A percentile compares a stretch with the other conserved stretches of the same genome.
These are phyloP conservation scores for Zaprionus gabonicus DNA, from an alignment of 1,140 invertebrate species.

Conservation along the genomic window DNA sequence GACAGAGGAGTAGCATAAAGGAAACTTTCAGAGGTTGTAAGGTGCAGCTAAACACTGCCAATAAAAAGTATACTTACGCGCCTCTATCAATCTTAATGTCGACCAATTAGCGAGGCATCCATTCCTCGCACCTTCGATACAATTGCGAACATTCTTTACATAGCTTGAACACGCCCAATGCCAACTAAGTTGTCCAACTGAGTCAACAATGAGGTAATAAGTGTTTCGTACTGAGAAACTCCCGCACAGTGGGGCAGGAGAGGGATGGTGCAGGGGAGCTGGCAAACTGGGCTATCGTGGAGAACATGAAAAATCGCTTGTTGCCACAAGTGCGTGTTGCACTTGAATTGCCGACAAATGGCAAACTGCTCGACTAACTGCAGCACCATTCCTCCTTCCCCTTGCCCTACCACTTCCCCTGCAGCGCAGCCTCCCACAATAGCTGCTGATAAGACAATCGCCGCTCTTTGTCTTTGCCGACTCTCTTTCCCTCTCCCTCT, in stretches of 20 bases:
- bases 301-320: slow-evolving; percentile 74
- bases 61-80: neutral
- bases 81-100: neutral
- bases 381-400: no score
- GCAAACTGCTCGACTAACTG: no score
- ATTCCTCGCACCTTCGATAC: neutral
- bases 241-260: neutral
- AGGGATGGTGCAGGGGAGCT: neutral
- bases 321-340: slow-evolving; percentile 71
- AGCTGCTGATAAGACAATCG: slow-evolving; percentile 65
- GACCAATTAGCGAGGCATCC: neutral
- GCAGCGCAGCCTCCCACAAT: neutral
- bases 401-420: neutral
- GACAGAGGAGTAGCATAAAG: no score
- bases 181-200: slow-evolving; percentile 47
- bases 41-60: neutral
- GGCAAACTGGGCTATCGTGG: neutral
- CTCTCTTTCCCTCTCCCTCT: neutral
- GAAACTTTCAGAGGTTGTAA: no score
- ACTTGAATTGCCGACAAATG: slow-evolving; percentile 56
- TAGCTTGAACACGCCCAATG: slow-evolving; percentile 4
- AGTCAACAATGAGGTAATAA: slow-evolving; percentile 75
- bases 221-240: slow-evolving; percentile 17
- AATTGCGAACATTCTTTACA: slow-evolving; percentile 4
- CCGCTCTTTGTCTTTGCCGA: slow-evolving; percentile 42